phyloP scores from a whole-genome alignment of 92 coral and sea anemone genomes.

The Blastomussa wellsi region DNA sequence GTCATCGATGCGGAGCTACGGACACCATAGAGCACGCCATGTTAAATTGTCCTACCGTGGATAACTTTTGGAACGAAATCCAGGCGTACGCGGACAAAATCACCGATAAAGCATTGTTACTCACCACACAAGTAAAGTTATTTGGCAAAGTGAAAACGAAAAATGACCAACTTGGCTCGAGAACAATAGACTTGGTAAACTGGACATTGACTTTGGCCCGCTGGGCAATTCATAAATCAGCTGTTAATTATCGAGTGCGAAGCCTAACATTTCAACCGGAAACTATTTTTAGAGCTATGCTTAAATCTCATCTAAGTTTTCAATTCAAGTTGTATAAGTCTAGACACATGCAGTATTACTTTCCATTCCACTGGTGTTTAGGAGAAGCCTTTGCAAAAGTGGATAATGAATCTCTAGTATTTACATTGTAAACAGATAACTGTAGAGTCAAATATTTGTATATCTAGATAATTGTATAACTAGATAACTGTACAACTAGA shows the following conservation, averaged over 20 bases:
- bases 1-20: background rate
- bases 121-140: background rate
- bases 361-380: too few relatives aligned
- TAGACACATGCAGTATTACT: too few relatives aligned
- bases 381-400: too few relatives aligned
- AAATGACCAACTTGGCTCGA: background rate
- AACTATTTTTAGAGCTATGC: too few relatives aligned
- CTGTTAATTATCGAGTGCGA: background rate
- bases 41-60: background rate
- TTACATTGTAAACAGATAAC: too few relatives aligned
- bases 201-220: background rate
- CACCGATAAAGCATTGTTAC: background rate
- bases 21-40: background rate
- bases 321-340: too few relatives aligned
- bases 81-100: background rate
- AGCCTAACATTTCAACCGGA: too few relatives aligned
- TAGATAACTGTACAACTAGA: too few relatives aligned
- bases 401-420: too few relatives aligned
- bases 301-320: too few relatives aligned
- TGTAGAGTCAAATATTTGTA: too few relatives aligned
- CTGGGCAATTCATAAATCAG: constrained; percentile 5
- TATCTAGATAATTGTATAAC: too few relatives aligned
- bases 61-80: background rate
- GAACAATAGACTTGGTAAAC: background rate
- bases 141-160: background rate